Evolutionary conservation across 2,888 invertebrate species (phyloP), one percentile per base, ranked within the genome.

Genomic region (Lasioglossum leucozonium): DNA sequence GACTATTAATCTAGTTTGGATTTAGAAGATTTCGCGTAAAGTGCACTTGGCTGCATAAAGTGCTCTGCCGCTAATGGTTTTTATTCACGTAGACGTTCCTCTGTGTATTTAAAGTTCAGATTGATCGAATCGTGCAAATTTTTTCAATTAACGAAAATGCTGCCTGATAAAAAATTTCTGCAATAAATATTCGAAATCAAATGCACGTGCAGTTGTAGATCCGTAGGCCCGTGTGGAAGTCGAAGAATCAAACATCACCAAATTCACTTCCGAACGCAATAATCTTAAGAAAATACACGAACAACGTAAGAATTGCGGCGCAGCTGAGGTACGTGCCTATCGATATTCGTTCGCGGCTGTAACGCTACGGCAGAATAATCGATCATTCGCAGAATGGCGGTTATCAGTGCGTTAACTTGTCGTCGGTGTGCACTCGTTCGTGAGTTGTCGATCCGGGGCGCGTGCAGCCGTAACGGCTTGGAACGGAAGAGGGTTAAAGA

Each of bases 401-500:
- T 2, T 34, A 65, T 34, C 30, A 10, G 65, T 10, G 65, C 65
- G 30, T 65, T 65, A 34, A 10, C 65, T 8, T 3, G 65, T 22
- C 18, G 34, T 34, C 34, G 58, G 5, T 13, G 30, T 2, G 62
- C 16, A 6, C 26, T 62, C 37, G 62, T 76, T 77, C 40, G 55
- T 51, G n/a, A 44, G 18, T 22, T 30, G 22, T 55, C 67, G 47
- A 77, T 75, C 10, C 30, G 26, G 58, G 58, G 47, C 34, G 74
- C 47, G 73, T 26, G 78, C 22, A 37, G 5, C 16, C 72, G n/a
- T 62, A 76, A 26, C 47, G 18, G 18, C 2, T 44, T 11, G 26
- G 67, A 72, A 69, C 10, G 67, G 77, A 73, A 37, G 74, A 44
- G 69, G 69, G 81, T 79, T 74, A 51, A 81, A 82, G 67, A 69